phyloP scores from a whole-genome alignment of 2,113 vertebrate species.

The Condylura cristata region DNA sequence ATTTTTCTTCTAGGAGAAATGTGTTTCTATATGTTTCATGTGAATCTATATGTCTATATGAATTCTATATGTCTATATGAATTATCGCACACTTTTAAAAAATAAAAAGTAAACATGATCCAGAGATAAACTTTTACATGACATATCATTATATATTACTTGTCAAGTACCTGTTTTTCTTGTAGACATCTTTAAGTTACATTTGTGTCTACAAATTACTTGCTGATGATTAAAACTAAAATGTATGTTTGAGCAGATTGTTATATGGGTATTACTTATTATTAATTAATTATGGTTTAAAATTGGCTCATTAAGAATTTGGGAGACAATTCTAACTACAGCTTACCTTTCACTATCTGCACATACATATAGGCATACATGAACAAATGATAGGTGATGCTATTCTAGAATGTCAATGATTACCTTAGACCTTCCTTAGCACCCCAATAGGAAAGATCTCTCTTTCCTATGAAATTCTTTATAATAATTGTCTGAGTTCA shows the following conservation, averaged over 20 bases:
- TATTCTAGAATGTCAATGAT: slow-evolving; percentile 10
- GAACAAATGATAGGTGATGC: background rate
- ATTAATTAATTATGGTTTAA: slow-evolving; percentile 4
- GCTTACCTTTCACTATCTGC: background rate
- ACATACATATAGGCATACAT: background rate
- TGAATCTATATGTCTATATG: no score
- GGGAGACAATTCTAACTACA: background rate
- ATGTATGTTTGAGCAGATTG: background rate
- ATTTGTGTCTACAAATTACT: background rate
- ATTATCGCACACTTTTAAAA: background rate
- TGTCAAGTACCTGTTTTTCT: background rate
- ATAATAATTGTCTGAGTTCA: background rate
- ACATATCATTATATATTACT: background rate
- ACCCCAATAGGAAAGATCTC: background rate
- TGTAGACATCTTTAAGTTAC: background rate
- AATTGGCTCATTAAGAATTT: background rate
- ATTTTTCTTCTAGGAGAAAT: slow-evolving; percentile 7
- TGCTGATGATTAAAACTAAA: slow-evolving; percentile 24
- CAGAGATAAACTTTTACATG: slow-evolving; percentile 43
- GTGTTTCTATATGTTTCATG: background rate
- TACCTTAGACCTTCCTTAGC: background rate
- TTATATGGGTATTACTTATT: background rate
- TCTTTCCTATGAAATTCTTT: background rate
- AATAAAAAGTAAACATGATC: slow-evolving; percentile 1
- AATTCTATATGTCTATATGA: background rate